phyloP scores from a whole-genome alignment of 2,113 vertebrate species.

The Serinus canaria region DNA sequence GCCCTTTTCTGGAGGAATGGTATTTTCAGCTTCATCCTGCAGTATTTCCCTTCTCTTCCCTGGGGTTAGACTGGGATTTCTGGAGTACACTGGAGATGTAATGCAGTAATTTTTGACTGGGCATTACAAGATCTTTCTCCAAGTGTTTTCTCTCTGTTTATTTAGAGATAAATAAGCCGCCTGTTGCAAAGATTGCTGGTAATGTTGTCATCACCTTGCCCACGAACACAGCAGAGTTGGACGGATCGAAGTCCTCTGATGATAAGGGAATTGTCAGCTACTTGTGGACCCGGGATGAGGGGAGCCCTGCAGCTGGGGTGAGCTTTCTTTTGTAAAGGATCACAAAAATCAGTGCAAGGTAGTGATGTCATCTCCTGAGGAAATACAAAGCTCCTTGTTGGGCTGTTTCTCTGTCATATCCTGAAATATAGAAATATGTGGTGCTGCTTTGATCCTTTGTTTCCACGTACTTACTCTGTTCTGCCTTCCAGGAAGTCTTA shows the following conservation, averaged over 20 bases:
- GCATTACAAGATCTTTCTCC: neutral
- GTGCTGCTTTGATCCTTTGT: neutral
- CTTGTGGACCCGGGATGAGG: slow-evolving; percentile 89
- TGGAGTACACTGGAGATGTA: neutral
- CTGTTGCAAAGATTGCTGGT: slow-evolving; percentile 82
- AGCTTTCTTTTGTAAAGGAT: slow-evolving; percentile 38
- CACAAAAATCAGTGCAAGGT: neutral
- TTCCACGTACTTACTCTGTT: neutral
- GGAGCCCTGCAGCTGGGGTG: slow-evolving; percentile 94
- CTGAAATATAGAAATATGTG: neutral
- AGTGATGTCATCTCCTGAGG: neutral
- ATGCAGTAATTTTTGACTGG: neutral
- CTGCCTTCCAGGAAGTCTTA: slow-evolving; percentile 84
- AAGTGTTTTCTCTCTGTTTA: neutral
- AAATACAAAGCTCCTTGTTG: neutral
- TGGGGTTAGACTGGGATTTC: neutral
- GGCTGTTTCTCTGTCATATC: neutral
- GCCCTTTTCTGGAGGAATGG: neutral
- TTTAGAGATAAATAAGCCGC: slow-evolving; percentile 89
- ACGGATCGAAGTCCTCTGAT: slow-evolving; percentile 90
- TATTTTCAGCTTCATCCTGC: neutral
- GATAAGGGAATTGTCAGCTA: slow-evolving; percentile 90
- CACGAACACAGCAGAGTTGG: slow-evolving; percentile 81
- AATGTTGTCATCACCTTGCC: slow-evolving; percentile 85
- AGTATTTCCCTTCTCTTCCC: neutral